Conservation (phyloP, 2,888 invertebrate genomes). For the Stenolophus ochropezus region DNA sequence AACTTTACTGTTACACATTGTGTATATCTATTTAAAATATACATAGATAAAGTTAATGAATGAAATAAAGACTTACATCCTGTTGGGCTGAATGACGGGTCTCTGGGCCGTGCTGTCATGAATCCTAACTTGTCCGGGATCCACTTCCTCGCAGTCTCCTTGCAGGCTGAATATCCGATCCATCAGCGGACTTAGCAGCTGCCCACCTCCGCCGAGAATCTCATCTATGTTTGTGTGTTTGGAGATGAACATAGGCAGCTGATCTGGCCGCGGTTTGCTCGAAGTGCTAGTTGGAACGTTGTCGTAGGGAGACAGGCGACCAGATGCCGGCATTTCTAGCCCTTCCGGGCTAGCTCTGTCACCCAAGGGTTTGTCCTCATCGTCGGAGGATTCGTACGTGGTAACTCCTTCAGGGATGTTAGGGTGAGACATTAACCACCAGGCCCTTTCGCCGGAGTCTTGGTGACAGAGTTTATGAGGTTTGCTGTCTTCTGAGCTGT, state of each 20-base stretch:
- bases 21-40: background rate
- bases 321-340: constrained; percentile 75
- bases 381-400: constrained; percentile 70
- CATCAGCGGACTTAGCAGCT: constrained; percentile 80
- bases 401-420: constrained; percentile 79
- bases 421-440: constrained; percentile 76
- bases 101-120: constrained; percentile 82
- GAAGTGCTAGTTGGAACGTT: constrained; percentile 76
- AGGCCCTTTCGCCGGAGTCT: constrained; percentile 75
- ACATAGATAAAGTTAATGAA: no score
- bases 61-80: constrained; percentile 70
- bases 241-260: constrained; percentile 83
- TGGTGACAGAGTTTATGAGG: constrained; percentile 71
- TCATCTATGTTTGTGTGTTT: constrained; percentile 93
- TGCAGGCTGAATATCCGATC: constrained; percentile 74
- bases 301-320: constrained; percentile 82
- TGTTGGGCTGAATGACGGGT: constrained; percentile 77
- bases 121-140: constrained; percentile 83
- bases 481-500: constrained; percentile 67
- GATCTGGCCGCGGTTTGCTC: constrained; percentile 68
- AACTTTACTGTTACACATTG: background rate
- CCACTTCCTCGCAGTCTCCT: constrained; percentile 81
- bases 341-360: constrained; percentile 89
- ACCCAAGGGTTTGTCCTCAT: constrained; percentile 78
- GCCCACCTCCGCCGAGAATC: constrained; percentile 81